A percentile compares a stretch with the other conserved stretches of the same genome.
These are phyloP conservation scores for Trichonephila inaurata DNA, from an alignment of 1,140 invertebrate species.

Conservation along the genomic window DNA sequence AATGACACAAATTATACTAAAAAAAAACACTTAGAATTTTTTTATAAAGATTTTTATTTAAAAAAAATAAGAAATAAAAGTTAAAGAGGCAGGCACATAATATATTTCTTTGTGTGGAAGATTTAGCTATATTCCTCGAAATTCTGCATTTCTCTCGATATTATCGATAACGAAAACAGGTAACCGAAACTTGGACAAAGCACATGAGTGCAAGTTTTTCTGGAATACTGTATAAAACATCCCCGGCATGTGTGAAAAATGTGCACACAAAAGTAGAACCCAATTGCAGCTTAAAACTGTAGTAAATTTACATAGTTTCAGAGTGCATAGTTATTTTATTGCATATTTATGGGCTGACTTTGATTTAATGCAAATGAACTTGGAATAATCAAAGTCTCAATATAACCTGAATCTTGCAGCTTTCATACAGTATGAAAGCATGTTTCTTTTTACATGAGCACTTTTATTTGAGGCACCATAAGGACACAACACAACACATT, in stretches of 20 bases:
- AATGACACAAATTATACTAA: background rate
- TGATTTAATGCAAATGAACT: slow-evolving; percentile 27
- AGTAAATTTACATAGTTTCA: slow-evolving; percentile 44
- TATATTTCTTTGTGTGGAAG: slow-evolving; percentile 11
- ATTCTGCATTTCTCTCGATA: slow-evolving; percentile 10
- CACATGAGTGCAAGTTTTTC: slow-evolving; percentile 50
- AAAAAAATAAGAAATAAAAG: slow-evolving; percentile 58
- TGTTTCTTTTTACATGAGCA: slow-evolving; percentile 72
- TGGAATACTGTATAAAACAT: slow-evolving; percentile 68
- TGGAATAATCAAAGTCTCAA: slow-evolving; percentile 37
- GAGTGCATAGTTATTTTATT: slow-evolving; percentile 13
- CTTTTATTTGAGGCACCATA: slow-evolving; percentile 71
- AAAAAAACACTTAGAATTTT: background rate
- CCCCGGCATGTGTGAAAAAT: slow-evolving; percentile 41
- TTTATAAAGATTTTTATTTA: slow-evolving; percentile 59
- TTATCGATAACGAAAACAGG: background rate
- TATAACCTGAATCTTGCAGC: slow-evolving; percentile 64
- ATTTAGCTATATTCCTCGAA: background rate
- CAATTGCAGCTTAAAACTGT: slow-evolving; percentile 31
- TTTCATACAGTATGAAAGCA: slow-evolving; percentile 62
- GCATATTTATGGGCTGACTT: slow-evolving; percentile 43
- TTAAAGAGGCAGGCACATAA: slow-evolving; percentile 56
- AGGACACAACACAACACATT: slow-evolving; percentile 73
- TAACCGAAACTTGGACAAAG: slow-evolving; percentile 41
- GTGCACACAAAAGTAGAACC: slow-evolving; percentile 50